Evolutionary conservation across 1,140 invertebrate species (phyloP).

Genomic region (Pogonognathellus flavescens): DNA sequence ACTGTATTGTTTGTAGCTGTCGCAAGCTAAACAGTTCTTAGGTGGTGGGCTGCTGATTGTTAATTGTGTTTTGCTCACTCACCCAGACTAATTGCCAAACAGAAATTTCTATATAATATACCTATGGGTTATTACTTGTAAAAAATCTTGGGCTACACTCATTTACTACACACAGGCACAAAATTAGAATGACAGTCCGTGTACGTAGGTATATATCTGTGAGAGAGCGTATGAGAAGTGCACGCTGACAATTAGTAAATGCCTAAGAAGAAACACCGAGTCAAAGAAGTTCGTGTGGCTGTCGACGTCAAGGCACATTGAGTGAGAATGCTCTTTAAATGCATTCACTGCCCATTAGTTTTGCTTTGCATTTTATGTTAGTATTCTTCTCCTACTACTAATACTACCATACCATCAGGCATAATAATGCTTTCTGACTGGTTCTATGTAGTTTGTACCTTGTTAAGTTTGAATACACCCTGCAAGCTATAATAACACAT

Average conservation of each 20-base stretch:
- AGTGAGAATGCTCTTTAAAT: conserved; percentile 28
- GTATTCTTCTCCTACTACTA: too few relatives aligned
- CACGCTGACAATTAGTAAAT: background rate
- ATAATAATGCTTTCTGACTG: background rate
- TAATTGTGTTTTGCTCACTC: background rate
- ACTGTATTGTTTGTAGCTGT: background rate
- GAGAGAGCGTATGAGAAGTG: background rate
- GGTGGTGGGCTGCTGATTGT: background rate
- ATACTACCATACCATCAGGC: background rate
- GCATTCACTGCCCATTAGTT: conserved; percentile 46
- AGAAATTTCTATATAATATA: too few relatives aligned
- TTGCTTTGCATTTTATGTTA: conserved; percentile 1
- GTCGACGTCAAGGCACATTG: conserved; percentile 43
- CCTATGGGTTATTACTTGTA: too few relatives aligned
- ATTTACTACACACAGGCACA: background rate
- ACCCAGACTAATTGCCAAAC: background rate
- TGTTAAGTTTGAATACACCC: too few relatives aligned
- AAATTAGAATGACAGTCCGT: background rate
- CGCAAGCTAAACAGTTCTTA: background rate
- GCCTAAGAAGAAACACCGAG: background rate
- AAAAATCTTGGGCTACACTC: too few relatives aligned
- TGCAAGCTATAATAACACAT: too few relatives aligned
- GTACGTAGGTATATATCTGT: background rate
- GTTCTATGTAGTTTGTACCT: background rate
- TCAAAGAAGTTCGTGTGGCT: conserved; percentile 10